Conservation (phyloP, 2,113 vertebrate species). For the Eubucco bourcierii region DNA sequence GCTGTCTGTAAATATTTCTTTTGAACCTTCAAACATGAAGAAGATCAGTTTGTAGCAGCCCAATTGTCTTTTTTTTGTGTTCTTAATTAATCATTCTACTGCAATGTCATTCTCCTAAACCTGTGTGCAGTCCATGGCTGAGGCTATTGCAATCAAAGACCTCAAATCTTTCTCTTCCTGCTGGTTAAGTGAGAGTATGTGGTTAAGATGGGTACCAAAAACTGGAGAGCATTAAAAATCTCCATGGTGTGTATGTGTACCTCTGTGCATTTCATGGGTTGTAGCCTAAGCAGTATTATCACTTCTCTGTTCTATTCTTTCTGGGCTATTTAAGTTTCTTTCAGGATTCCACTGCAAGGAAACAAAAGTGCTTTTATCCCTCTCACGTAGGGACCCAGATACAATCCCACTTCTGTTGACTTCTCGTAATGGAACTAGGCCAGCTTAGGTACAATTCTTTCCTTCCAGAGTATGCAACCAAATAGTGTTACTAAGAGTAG, state of each 20-base stretch:
- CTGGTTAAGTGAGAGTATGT: neutral
- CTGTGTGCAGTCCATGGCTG: neutral
- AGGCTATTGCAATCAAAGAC: neutral
- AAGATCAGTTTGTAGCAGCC: neutral
- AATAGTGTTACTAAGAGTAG: neutral
- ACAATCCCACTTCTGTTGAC: slow-evolving; percentile 20
- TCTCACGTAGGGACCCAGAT: neutral
- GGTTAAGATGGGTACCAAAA: neutral
- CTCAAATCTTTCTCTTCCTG: neutral
- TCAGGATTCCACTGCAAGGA: neutral
- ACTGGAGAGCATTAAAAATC: neutral
- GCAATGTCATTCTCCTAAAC: neutral
- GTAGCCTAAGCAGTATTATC: neutral
- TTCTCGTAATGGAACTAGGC: neutral
- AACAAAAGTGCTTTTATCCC: slow-evolving; percentile 26
- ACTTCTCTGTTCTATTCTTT: neutral
- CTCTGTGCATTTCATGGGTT: neutral
- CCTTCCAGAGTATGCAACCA: neutral
- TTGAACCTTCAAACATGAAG: neutral
- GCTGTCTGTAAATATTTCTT: neutral
- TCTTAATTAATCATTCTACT: neutral
- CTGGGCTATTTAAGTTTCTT: neutral
- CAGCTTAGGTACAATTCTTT: slow-evolving; percentile 12
- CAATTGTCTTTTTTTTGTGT: neutral
- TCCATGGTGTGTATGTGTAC: neutral